Base-by-base conservation (phyloP, 2,113 vertebrate species). In the Chloropsis hardwickii region DNA sequence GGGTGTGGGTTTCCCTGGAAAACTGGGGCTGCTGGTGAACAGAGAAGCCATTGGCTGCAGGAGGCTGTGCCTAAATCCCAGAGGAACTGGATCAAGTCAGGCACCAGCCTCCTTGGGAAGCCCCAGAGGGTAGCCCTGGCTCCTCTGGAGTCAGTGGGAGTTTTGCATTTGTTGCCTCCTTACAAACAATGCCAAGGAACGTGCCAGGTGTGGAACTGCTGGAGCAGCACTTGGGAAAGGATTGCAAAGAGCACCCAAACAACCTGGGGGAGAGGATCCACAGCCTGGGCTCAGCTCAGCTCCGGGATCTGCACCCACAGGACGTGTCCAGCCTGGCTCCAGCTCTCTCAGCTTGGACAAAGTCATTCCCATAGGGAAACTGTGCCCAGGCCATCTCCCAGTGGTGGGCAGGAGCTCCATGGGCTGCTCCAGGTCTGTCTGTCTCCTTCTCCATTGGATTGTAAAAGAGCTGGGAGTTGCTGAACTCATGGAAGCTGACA, bases 311-410 rank as follows among this genome's bases (percentile, higher is more conserved):
- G 33, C 72, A 6, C 61, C 44, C 42, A 33, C 47, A 60, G 39
- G 23, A 88, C 1, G 9, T 14, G 22, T 37, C 40, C 54, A 67
- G 64, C 72, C 42, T 2, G 2, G n/a, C 40, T 48, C 56, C 3
- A 14, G 29, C 60, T 54, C 9, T 5, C 54, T 89, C 45, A 60
- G 62, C 50, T 13, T 22, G 24, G 53, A 29, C 31, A 66, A n/a
- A 39, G 33, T 7, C 8, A 5, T 28, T 31, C 48, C 51, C 25
- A 4, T 0, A 24, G 65, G 74, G 65, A 85, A 65, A 24, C 51
- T 1, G 0, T n/a, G 70, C 56, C 48, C 17, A 51, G 60, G 14
- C 42, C 23, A 31, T 33, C 39, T 48, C 0, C 0, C 50, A 20
- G 45, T n/a, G 47, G 12, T 27, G 39, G 39, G 54, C 47, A 71